Evolutionary conservation across 2,888 invertebrate genomes (phyloP), one percentile per base, ranked within the genome.

Genomic region (Hedya salicella): DNA sequence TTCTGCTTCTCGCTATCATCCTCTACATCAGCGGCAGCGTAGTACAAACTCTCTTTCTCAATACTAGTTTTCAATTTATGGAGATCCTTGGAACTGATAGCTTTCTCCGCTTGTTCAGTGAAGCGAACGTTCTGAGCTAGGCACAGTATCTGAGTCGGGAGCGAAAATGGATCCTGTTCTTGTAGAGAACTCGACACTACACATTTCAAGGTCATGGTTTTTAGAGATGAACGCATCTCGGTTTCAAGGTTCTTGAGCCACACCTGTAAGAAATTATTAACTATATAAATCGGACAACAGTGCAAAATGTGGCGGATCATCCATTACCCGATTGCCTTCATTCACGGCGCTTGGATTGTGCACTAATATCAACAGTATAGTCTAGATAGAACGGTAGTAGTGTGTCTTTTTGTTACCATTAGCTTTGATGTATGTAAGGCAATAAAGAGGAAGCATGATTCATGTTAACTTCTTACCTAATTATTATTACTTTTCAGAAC

Each of bases 71-170:
- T 88, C 13, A 94, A 78, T 64, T 91, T 93, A 68, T 92, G 93
- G 62, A 97, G 83, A 46, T 94, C 93, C 87, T 95, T 95, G 56
- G 93, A 92, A 6, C 87, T 83, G 71, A 98, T 96, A 2, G 97
- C 96, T 76, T 94, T 95, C 87, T 99, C 98, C 71, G 96, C 95
- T 80, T 95, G 95, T 70, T 95, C 94, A 0, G 98, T 97, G 85
- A 98, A 99, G 61, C 95, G 93, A 60, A 99, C 95, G 77, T 95
- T 95, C 78, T 98, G 97, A 2, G 96, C 95, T 52, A 98, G 92
- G 81, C 97, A 97, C 44, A 98, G 90, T 72, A 98, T 95, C 94
- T 98, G 92, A 83, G 86, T 75, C 93, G 96, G 93, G 94, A 96
- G 69, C 87, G 88, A 84, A 77, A 92, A 90, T 14, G 90, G 87